These are phyloP conservation scores for Prolemur simus DNA, from an alignment of 2,113 vertebrate species.

Conservation along the genomic window DNA sequence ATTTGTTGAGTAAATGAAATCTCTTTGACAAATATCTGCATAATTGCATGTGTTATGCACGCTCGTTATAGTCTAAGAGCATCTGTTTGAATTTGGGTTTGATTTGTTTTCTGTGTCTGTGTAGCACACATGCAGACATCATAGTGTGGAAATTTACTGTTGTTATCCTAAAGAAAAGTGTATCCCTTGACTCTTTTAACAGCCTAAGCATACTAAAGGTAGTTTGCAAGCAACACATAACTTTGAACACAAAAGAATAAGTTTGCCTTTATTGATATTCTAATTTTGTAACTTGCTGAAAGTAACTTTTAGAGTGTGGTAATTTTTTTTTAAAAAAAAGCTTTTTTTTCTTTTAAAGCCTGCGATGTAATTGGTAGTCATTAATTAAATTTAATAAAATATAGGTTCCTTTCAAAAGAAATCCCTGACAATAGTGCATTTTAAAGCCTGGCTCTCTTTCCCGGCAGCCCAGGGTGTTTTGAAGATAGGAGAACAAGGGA, in stretches of 20 bases:
- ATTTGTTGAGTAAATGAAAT: constrained; percentile 46
- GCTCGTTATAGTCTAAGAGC: background rate
- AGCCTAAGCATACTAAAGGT: background rate
- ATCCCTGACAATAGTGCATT: background rate
- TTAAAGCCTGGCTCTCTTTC: constrained; percentile 50
- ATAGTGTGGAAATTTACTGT: background rate
- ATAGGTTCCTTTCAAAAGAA: constrained; percentile 43
- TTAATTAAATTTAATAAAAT: constrained; percentile 51
- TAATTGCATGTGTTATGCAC: background rate
- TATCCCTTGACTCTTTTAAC: background rate
- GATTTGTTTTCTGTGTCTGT: background rate
- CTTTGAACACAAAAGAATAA: constrained; percentile 16
- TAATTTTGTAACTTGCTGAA: background rate
- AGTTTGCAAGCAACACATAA: background rate
- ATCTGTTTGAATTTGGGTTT: background rate
- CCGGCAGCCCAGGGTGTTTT: constrained; percentile 45
- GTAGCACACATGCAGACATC: background rate
- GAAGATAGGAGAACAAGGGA: constrained; percentile 55
- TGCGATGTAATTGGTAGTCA: background rate
- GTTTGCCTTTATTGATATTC: constrained; percentile 28
- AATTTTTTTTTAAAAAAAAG: constrained; percentile 23
- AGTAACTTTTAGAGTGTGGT: background rate
- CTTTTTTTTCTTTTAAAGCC: background rate
- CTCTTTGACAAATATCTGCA: background rate
- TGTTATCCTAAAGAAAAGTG: background rate